Conservation (phyloP, 1,140 invertebrate species). For the Tetramorium simillimum region DNA sequence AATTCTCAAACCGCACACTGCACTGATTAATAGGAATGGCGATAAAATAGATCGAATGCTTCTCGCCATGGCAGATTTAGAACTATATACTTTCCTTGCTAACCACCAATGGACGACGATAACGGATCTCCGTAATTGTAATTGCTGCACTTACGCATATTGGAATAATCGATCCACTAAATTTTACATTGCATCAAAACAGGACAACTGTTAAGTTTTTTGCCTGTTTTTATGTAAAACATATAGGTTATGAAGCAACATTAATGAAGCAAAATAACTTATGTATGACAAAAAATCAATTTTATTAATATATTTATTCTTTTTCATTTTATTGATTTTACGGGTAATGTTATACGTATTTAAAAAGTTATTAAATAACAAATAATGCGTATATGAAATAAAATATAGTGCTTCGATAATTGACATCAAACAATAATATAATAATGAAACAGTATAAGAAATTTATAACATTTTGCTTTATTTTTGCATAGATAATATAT, state of each 20-base stretch:
- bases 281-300: background rate
- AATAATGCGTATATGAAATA: background rate
- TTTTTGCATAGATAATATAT: background rate
- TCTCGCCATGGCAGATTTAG: background rate
- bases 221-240: background rate
- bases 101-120: background rate
- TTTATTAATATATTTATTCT: background rate
- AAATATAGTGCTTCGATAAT: background rate
- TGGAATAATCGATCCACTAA: constrained; percentile 31
- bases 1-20: constrained; percentile 7
- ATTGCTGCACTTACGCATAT: constrained; percentile 21
- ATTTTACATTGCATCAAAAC: background rate
- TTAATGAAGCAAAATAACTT: background rate
- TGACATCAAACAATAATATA: background rate
- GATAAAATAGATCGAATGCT: constrained; percentile 14
- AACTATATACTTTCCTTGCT: constrained; percentile 7
- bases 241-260: background rate
- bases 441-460: background rate
- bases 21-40: background rate
- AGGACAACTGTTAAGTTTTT: background rate
- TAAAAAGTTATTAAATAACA: background rate
- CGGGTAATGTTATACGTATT: background rate
- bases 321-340: background rate
- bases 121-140: background rate
- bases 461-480: background rate